Conservation (phyloP, 1,140 invertebrate genomes). For the Aricia agestis region DNA sequence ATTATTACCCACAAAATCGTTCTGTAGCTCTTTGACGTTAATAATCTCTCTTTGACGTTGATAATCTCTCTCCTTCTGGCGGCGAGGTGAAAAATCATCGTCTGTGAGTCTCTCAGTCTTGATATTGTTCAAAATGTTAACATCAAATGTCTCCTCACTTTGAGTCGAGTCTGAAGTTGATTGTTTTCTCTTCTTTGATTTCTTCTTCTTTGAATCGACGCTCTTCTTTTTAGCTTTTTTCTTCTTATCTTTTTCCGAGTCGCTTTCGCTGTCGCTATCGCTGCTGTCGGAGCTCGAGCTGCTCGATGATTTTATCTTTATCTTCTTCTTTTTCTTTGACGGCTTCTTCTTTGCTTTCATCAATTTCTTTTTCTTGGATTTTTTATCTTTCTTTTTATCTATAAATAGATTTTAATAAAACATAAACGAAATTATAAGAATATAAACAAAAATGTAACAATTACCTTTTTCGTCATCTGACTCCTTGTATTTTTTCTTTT, state of each 20-base stretch:
- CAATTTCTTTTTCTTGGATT: conserved; percentile 50
- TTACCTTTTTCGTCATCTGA: conserved; percentile 37
- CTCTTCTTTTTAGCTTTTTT: conserved; percentile 45
- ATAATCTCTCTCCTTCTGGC: conserved; percentile 25
- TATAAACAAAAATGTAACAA: not conserved
- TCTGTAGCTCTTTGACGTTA: conserved; percentile 63
- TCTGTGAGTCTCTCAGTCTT: conserved; percentile 61
- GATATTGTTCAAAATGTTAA: conserved; percentile 65
- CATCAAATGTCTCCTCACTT: conserved; percentile 62
- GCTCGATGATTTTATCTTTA: conserved; percentile 30
- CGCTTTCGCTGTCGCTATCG: conserved; percentile 41
- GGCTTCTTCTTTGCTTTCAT: conserved; percentile 48
- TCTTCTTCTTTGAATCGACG: conserved; percentile 33
- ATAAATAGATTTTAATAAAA: conserved; percentile 18
- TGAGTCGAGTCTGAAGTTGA: conserved; percentile 43
- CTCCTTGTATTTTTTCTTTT: conserved; percentile 42
- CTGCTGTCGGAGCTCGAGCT: conserved; percentile 41
- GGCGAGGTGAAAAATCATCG: conserved; percentile 37
- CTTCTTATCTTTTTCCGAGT: conserved; percentile 36
- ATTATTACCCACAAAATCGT: conserved; percentile 55
- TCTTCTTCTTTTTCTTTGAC: conserved; percentile 49
- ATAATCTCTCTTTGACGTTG: conserved; percentile 63
- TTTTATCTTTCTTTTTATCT: conserved; percentile 55
- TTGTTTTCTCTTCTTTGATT: conserved; percentile 41
- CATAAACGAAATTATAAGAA: not conserved